Evolutionary conservation across 2,113 vertebrate species (phyloP).

Genomic region (Anser cygnoides): DNA sequence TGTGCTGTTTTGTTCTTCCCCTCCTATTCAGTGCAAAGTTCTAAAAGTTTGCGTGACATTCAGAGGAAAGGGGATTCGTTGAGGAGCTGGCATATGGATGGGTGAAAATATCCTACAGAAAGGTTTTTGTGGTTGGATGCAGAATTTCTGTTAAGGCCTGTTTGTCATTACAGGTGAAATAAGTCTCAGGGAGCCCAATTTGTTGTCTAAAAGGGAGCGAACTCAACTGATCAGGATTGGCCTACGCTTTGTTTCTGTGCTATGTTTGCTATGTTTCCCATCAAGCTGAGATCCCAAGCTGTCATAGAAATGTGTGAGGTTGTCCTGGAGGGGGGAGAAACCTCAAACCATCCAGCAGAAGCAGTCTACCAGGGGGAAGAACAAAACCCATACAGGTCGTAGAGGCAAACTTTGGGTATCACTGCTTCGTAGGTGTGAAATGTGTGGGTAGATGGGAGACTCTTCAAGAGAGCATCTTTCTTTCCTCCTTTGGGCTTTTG

Average conservation of each 20-base stretch:
- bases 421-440: not conserved
- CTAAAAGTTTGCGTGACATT: not conserved
- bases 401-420: not conserved
- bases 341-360: not conserved
- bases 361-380: rapidly evolving
- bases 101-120: not conserved
- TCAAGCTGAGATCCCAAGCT: not conserved
- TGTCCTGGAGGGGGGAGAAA: not conserved
- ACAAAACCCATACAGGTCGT: not conserved
- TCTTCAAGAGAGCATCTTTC: not conserved
- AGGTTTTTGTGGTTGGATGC: not conserved
- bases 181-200: not conserved
- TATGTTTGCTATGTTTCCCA: not conserved
- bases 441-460: not conserved
- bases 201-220: not conserved
- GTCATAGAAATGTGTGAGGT: not conserved
- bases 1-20: not conserved
- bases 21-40: not conserved
- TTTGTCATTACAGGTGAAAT: not conserved
- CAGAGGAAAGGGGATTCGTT: not conserved
- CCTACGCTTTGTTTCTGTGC: not conserved
- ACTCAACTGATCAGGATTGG: not conserved
- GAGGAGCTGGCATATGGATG: not conserved
- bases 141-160: not conserved
- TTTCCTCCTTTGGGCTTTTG: not conserved